Base-by-base conservation (phyloP, 2,113 vertebrate species). In the Echinops telfairi region DNA sequence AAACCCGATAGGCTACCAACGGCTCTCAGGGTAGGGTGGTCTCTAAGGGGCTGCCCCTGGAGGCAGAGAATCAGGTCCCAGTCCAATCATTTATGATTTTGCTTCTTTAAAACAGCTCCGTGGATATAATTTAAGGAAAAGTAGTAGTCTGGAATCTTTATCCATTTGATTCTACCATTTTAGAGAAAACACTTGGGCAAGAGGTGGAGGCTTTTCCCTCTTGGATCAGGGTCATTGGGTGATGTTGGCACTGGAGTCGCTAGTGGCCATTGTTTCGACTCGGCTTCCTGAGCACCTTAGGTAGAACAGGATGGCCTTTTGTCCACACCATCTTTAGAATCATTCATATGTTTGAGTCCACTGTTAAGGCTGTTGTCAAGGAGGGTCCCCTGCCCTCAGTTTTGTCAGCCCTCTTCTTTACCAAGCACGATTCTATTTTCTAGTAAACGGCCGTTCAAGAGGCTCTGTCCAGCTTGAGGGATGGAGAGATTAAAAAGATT, bases 161-260 rank as follows among this genome's bases (percentile, higher is more conserved):
- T 36, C 20, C 25, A 83, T 8, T 62, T 31, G 60, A 60, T 88
- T 77, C 38, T 71, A 12, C 86, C 79, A 86, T 81, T 94, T 87
- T 29, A 86, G 58, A 83, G 89, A 83, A 16, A 1, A 75, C 27
- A 3, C 47, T 68, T 84, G 15, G 38, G 31, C 81, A 47, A 83
- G 81, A 47, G 71, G 64, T 33, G 1, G 3, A 64, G 14, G 6
- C 68, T 75, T 33, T 62, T 76, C 17, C 36, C n/a, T 19, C 8
- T 92, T 79, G 85, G 43, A 83, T 8, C 29, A 29, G 15, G 92
- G 60, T 62, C 89, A 53, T 2, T 31, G 15, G 36, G 7, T 14
- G 31, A 33, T 33, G 5, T 33, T 71, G 66, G 29, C 31, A 6
- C 66, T n/a, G 66, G n/a, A 12, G 47, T 53, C 47, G 10, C 12